phyloP scores from a whole-genome alignment of 2,888 invertebrate genomes.

The Empis livida region DNA sequence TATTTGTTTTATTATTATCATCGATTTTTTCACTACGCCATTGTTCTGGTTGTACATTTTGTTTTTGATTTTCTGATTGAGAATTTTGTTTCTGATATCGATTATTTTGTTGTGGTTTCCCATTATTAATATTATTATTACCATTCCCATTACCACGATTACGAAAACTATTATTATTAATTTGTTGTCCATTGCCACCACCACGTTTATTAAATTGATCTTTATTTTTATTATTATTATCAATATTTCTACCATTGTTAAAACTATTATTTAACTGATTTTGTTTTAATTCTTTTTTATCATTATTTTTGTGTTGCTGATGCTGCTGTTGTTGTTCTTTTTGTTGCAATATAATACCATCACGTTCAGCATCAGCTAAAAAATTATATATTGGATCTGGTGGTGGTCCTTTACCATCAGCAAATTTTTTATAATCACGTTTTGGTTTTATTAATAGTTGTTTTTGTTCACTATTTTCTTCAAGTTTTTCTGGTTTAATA shows the following conservation, averaged over 20 bases:
- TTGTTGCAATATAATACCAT: conserved; percentile 10
- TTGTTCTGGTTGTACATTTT: conserved; percentile 22
- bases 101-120: conserved; percentile 2
- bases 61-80: conserved; percentile 8
- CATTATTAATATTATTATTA: conserved; percentile 6
- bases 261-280: no score
- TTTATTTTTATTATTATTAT: conserved; percentile 4
- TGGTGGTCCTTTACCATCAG: conserved; percentile 35
- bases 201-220: conserved; percentile 8
- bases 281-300: no score
- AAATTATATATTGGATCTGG: conserved; percentile 37
- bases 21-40: conserved; percentile 37
- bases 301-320: no score
- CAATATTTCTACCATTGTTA: no score
- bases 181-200: conserved; percentile 1
- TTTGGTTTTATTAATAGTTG: conserved; percentile 4
- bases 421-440: conserved; percentile 20
- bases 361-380: conserved; percentile 34
- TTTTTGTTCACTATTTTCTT: conserved; percentile 11
- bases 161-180: conserved; percentile 9
- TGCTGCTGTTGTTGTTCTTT: no score
- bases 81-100: conserved; percentile 10
- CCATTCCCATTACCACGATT: conserved; percentile 6
- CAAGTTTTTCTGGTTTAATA: conserved; percentile 14
- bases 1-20: conserved; percentile 28